Conservation (phyloP, 2,888 invertebrate species). For the Lasioglossum zephyrum region DNA sequence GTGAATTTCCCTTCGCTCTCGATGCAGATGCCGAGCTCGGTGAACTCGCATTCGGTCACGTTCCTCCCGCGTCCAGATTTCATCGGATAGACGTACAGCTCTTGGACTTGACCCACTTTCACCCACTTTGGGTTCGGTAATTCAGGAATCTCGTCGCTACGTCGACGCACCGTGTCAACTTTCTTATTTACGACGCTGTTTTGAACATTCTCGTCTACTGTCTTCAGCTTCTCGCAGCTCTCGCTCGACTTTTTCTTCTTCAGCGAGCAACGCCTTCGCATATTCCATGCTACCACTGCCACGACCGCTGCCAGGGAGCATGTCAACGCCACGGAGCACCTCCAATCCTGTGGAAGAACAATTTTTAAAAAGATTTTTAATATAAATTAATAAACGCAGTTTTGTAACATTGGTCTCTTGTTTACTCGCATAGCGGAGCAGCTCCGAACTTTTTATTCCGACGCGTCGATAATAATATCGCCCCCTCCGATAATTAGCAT, state of each 20-base stretch:
- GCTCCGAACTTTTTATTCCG: background rate
- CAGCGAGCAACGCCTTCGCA: background rate
- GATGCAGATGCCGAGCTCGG: slow-evolving; percentile 78
- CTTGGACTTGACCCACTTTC: slow-evolving; percentile 80
- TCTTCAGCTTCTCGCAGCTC: background rate
- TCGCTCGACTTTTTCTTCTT: background rate
- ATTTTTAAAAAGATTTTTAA: background rate
- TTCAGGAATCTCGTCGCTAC: slow-evolving; percentile 24
- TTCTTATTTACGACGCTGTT: background rate
- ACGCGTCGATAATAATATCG: background rate
- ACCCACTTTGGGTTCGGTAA: slow-evolving; percentile 76
- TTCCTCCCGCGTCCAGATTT: slow-evolving; percentile 83
- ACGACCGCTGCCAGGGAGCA: slow-evolving; percentile 47
- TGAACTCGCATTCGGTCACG: slow-evolving; percentile 77
- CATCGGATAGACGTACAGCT: slow-evolving; percentile 82
- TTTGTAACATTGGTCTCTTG: background rate
- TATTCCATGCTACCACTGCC: slow-evolving; percentile 38
- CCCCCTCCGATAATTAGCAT: background rate
- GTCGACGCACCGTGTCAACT: background rate
- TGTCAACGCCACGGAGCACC: slow-evolving; percentile 43
- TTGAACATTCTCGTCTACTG: background rate
- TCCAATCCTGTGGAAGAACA: slow-evolving; percentile 40
- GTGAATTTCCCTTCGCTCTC: slow-evolving; percentile 58
- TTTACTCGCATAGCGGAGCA: background rate
- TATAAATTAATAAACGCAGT: no score